phyloP scores from a whole-genome alignment of 2,888 invertebrate species.

The Polylopha cassiicola region DNA sequence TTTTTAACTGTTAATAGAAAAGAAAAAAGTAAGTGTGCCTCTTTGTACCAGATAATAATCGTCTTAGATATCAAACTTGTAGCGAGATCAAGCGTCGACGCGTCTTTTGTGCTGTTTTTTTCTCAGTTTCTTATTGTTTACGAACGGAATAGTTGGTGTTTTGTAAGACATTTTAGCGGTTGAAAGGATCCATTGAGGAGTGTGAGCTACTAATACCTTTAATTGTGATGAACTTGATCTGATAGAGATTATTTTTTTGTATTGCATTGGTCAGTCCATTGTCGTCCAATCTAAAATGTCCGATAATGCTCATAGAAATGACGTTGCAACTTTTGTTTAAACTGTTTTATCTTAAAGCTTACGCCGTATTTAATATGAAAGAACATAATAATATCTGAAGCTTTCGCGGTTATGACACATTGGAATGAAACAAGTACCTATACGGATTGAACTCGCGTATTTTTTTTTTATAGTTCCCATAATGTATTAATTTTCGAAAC shows the following conservation, averaged over 20 bases:
- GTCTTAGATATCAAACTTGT: slow-evolving; percentile 65
- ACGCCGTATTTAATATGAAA: too few species aligned
- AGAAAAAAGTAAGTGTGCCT: slow-evolving; percentile 55
- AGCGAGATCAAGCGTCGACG: slow-evolving; percentile 52
- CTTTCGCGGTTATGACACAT: too few species aligned
- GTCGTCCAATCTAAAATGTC: slow-evolving; percentile 27
- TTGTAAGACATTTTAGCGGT: slow-evolving; percentile 62
- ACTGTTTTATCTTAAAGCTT: too few species aligned
- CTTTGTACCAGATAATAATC: slow-evolving; percentile 64
- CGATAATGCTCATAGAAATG: slow-evolving; percentile 17
- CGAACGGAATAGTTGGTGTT: slow-evolving; percentile 40
- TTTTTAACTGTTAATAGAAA: slow-evolving; percentile 60
- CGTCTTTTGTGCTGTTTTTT: slow-evolving; percentile 52
- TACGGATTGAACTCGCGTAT: too few species aligned
- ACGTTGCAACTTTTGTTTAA: slow-evolving; percentile 16
- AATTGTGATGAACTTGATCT: slow-evolving; percentile 49
- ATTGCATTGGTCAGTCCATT: slow-evolving; percentile 31
- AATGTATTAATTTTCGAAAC: too few species aligned
- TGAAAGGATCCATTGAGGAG: slow-evolving; percentile 55
- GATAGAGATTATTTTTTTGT: slow-evolving; percentile 47
- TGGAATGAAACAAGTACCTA: too few species aligned
- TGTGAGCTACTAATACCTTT: slow-evolving; percentile 46
- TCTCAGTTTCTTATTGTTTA: slow-evolving; percentile 44
- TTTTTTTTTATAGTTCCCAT: too few species aligned
- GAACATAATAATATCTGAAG: too few species aligned